Percentiles rank a stretch among this genome's conserved stretches.
Evolutionary conservation across 2,113 vertebrate genomes (phyloP).

Genomic region (Rhinoptilus africanus): DNA sequence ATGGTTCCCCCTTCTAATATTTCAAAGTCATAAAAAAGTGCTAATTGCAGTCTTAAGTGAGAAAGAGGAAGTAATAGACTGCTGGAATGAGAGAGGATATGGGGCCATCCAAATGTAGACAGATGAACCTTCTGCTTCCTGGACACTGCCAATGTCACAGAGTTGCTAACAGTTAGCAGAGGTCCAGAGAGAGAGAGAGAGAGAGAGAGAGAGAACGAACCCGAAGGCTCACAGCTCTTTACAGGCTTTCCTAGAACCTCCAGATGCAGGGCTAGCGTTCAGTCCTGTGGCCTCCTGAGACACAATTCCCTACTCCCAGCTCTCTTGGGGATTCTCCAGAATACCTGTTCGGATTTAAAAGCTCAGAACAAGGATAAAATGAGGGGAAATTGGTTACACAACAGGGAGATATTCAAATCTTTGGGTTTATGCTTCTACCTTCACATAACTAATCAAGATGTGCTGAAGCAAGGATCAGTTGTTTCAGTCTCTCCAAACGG

Average conservation of each 20-base stretch:
- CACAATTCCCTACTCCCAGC: neutral
- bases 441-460: neutral
- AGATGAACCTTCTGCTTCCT: neutral
- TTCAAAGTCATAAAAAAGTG: constrained; percentile 75
- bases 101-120: neutral
- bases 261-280: neutral
- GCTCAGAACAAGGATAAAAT: neutral
- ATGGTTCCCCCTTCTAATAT: constrained; percentile 69
- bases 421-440: neutral
- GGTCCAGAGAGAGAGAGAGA: neutral
- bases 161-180: neutral
- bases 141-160: neutral
- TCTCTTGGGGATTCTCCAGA: neutral
- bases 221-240: neutral
- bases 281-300: neutral
- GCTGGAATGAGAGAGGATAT: constrained; percentile 46
- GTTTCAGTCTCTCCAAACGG: neutral
- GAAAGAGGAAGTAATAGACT: constrained; percentile 70
- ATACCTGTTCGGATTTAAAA: accelerated
- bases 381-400: accelerated
- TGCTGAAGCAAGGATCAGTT: neutral
- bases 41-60: constrained; percentile 67
- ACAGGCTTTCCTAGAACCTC: neutral
- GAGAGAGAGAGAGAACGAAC: neutral
- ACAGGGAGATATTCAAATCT: neutral